Base-by-base conservation (phyloP, 2,113 vertebrate genomes). In the Rattus rattus region DNA sequence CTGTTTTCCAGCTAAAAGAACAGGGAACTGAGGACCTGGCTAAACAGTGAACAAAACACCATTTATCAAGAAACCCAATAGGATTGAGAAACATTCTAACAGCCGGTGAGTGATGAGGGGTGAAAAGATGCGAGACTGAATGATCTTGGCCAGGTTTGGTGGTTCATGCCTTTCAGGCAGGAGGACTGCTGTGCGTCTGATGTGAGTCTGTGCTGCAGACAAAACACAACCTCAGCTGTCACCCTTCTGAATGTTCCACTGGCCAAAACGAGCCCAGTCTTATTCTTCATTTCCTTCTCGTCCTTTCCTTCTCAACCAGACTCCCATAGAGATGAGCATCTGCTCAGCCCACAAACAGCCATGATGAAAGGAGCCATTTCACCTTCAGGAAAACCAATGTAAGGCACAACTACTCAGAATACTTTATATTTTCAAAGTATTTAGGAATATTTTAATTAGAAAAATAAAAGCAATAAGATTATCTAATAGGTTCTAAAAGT, bases 381-480 rank as follows among this genome's bases (percentile, higher is more conserved):
- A 92, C 92, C 67, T 97, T 96, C 77, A 97, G 96, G 85, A 96
- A 98, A 94, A 97, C 89, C 94, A 97, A 95, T 96, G 12, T 97
- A 88, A 97, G 73, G 96, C 96, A 97, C 95, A 98, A 97, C 97
- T 97, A 96, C 77, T 96, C 73, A 98, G 96, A 98, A 96, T 96
- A 95, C 65, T 97, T 97, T 98, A 81, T 98, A 97, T 97, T 98
- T 97, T 95, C 95, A 96, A 98, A 95, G 91, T 96, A 96, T 89
- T 97, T 85, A 98, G 91, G 97, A 98, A 97, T 92, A 96, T 73
- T 97, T 98, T 97, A 97, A 98, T 97, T 98, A 98, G 95, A 98
- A 98, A 98, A 98, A 98, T 97, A 97, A 96, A 98, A 91, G 96
- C 96, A 98, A 96, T 93, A 94, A 96, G 87, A 94, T 96, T 96